Conservation (phyloP, 2,113 vertebrate species). For the Macquaria australasica region DNA sequence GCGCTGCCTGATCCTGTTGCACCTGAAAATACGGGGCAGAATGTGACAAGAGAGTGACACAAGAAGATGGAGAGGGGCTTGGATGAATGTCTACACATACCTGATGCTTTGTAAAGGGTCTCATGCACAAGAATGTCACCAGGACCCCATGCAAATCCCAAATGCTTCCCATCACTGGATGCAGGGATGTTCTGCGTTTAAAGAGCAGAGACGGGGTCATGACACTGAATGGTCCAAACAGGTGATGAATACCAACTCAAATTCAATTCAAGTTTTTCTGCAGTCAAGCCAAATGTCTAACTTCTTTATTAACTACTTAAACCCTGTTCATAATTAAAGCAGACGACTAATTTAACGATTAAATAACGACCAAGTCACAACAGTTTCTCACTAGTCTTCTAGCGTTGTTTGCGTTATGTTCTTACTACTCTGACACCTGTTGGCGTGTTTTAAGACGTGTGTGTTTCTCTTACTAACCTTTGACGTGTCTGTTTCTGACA, state of each 20-base stretch:
- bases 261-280: not conserved
- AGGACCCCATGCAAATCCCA: slow-evolving; percentile 95
- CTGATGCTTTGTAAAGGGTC: slow-evolving; percentile 85
- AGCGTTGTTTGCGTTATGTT: not conserved
- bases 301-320: not conserved
- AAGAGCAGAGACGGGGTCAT: not conserved
- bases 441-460: not conserved
- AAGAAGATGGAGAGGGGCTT: not conserved
- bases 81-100: slow-evolving; percentile 65
- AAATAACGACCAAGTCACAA: not conserved
- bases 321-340: not conserved
- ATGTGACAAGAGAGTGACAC: too few relatives aligned
- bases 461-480: not conserved
- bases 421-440: not conserved
- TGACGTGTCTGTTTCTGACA: not conserved
- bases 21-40: slow-evolving; percentile 52
- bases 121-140: slow-evolving; percentile 93
- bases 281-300: not conserved
- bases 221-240: not conserved
- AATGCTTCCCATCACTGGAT: slow-evolving; percentile 85
- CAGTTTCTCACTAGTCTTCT: not conserved
- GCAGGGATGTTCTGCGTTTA: slow-evolving; percentile 87
- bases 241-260: not conserved
- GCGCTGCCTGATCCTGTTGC: slow-evolving; percentile 63
- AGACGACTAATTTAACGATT: too few relatives aligned